A percentile compares a stretch with the other conserved stretches of the same genome.
These are phyloP conservation scores for Desoria tigrina DNA, from an alignment of 2,888 invertebrate species.

Conservation along the genomic window DNA sequence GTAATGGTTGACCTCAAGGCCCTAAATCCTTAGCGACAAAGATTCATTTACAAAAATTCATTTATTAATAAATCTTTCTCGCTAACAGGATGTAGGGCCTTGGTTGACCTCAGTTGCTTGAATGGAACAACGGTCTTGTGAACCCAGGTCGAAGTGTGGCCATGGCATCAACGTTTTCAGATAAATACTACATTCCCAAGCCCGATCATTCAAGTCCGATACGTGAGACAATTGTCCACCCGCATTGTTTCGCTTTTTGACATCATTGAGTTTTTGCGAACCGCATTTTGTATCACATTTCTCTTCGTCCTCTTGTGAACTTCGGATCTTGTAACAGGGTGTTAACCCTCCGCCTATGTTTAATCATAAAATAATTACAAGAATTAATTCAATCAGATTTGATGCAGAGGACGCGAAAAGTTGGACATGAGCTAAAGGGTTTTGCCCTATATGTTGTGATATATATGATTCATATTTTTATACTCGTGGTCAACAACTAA, in stretches of 20 bases:
- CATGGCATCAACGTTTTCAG: conserved; percentile 55
- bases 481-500: neutral
- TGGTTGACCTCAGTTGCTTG: conserved; percentile 56
- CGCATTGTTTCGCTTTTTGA: neutral
- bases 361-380: too few species aligned
- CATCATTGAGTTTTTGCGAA: neutral
- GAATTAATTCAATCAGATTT: too few species aligned
- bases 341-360: too few species aligned
- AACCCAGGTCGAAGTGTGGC: conserved; percentile 56
- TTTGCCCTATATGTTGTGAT: neutral
- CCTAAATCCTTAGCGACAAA: too few species aligned
- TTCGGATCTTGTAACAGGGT: neutral
- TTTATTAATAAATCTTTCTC: too few species aligned
- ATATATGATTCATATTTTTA: neutral
- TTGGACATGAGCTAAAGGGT: neutral
- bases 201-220: conserved; percentile 34
- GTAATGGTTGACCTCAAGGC: neutral
- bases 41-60: neutral
- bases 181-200: conserved; percentile 54
- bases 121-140: conserved; percentile 56
- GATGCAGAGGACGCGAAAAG: neutral
- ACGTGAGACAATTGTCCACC: neutral
- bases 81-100: too few species aligned
- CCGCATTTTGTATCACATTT: neutral
- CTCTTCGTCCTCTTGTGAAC: neutral